phyloP scores from a whole-genome alignment of 1,140 invertebrate genomes.

The Maconellicoccus hirsutus region DNA sequence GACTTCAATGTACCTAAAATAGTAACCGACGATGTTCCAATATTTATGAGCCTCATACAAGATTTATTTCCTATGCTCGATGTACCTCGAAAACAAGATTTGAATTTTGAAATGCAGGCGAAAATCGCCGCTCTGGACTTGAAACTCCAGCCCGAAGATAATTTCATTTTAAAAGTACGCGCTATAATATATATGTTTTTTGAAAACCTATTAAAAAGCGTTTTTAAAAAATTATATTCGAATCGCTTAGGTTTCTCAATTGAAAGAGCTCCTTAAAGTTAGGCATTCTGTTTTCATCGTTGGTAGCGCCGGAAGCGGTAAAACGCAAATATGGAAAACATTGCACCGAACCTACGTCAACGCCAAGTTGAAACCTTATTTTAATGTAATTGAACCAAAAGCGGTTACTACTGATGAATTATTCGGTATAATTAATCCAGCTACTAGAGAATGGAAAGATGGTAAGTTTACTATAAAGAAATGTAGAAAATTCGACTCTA shows the following conservation, averaged over 20 bases:
- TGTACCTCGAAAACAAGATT: constrained; percentile 68
- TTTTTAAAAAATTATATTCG: no score
- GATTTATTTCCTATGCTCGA: constrained; percentile 82
- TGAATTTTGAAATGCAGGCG: constrained; percentile 71
- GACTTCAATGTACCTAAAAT: constrained; percentile 92
- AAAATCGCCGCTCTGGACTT: constrained; percentile 65
- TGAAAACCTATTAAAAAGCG: no score
- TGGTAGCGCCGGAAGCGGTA: constrained; percentile 85
- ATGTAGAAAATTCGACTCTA: constrained; percentile 10
- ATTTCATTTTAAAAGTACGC: constrained; percentile 71
- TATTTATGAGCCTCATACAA: constrained; percentile 84
- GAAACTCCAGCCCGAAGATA: constrained; percentile 81
- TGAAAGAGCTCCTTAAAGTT: constrained; percentile 83
- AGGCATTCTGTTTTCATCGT: constrained; percentile 90
- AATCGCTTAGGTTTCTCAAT: constrained; percentile 85
- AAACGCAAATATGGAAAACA: constrained; percentile 86
- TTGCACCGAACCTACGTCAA: constrained; percentile 69
- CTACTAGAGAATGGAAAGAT: constrained; percentile 94
- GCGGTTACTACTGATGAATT: constrained; percentile 92
- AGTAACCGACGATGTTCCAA: constrained; percentile 73
- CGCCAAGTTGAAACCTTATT: constrained; percentile 65
- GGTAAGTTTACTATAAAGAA: constrained; percentile 41
- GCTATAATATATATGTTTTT: constrained; percentile 11
- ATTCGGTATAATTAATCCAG: constrained; percentile 88
- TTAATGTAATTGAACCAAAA: constrained; percentile 86